Base-by-base conservation (phyloP, 1,140 invertebrate genomes). In the Leptoteleia sp. region DNA sequence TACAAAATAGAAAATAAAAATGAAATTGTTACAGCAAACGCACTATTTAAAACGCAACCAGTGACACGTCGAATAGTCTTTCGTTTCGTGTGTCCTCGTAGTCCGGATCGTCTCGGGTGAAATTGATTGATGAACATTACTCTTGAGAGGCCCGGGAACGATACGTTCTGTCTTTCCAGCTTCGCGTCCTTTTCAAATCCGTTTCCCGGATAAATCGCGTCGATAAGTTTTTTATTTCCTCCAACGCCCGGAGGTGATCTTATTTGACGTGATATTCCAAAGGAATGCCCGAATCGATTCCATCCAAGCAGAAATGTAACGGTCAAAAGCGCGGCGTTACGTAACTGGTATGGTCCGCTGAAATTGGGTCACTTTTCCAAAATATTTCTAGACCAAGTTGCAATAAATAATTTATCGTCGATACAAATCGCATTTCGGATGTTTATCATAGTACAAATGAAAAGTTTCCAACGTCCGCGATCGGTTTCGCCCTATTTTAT, bases 61-160 rank as follows among this genome's bases (percentile, higher is more conserved):
- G 19, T 19, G 17, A 17, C 57, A 25, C 33, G 13, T 11, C 17
- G 3, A 59, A 16, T 16, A 16, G n/a, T 6, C 13, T 40, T 54
- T n/a, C n/a, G n/a, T 54, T 64, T 25, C 3, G 22, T 25, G 22
- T 25, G 6, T 25, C 19, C 38, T 43, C 31, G 7, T 33, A 68
- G 40, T 67, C 16, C 17, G n/a, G 9, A 1, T 43, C 33, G 8
- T 33, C 12, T 55, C 37, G 38, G 37, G 31, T 38, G 29, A 54
- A 52, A 65, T 54, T 65, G 48, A 65, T 54, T 54, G 61, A 65
- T 65, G 47, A 52, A 33, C 37, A 54, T 65, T 54, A 43, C 43
- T 33, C 38, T 8, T 8, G 29, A 54, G 48, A n/a, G 45, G 22
- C 45, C 1, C 12, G 42, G 8, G 27, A 52, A 65, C 61, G 35